Evolutionary conservation across 2,797 vertebrate species (phyloP), one percentile per base, ranked within the genome.

Genomic region (Aplochiton taeniatus): DNA sequence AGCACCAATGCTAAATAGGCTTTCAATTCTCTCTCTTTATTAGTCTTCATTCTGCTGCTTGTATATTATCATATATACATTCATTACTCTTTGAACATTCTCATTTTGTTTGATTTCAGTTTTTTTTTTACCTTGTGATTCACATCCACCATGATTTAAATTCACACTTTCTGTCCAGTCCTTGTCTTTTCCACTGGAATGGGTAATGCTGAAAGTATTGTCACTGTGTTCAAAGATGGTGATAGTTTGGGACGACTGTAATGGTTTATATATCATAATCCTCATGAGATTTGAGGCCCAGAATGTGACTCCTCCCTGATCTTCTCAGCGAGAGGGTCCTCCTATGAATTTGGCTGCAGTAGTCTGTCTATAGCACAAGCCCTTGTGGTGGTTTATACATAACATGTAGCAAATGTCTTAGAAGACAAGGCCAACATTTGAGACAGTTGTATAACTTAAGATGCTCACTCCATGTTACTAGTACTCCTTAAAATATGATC

Each of bases 11-110:
- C 89, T 90, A 86, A 79, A 85, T 92, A 92, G 90, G 90, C 91
- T 92, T 88, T 87, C 84, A 88, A 90, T 86, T 69, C 69, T 96
- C 93, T 94, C 92, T 96, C 92, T 96, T 94, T 98, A 93, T 93
- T 98, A 98, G 96, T 95, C 91, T 90, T 96, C 95, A 96, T 98
- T 95, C 95, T 97, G 96, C 95, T 98, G 97, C 97, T 97, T 98
- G 96, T 94, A 95, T 95, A 94, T 92, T 92, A 94, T 94, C 94
- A 94, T 92, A 76, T 92, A 90, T 94, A 93, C 93, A 93, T 95
- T 81, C 89, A 94, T 94, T 89, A 89, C 81, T 89, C 81, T 87
- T 91, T 91, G 86, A 90, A 85, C 86, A 88, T 91, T 89, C 89
- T 89, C 91, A 91, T 96, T 95, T 96, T 95, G 91, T 93, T 96